Percentiles rank a stretch among this genome's conserved stretches.
Evolutionary conservation across 2,888 invertebrate species (phyloP).

Genomic region (Calameuta idolon): DNA sequence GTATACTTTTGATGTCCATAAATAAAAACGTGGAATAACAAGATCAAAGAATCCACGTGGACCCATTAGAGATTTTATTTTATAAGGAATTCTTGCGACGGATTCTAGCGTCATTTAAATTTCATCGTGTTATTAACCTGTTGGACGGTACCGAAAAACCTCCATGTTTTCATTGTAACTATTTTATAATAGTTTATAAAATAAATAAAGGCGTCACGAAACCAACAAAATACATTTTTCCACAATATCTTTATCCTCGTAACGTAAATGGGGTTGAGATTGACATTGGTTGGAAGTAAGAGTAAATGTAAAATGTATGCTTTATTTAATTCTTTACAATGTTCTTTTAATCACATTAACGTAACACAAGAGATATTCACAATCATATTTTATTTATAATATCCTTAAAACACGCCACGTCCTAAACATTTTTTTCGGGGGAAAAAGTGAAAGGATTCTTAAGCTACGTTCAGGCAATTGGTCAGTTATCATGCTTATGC

Average conservation of each 20-base stretch:
- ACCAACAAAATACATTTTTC: neutral
- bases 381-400: slow-evolving; percentile 75
- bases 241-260: neutral
- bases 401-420: slow-evolving; percentile 69
- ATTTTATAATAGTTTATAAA: slow-evolving; percentile 60
- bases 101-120: neutral
- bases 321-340: slow-evolving; percentile 73
- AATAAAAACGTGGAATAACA: neutral
- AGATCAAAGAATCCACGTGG: neutral
- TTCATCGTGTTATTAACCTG: neutral
- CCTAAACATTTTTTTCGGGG: slow-evolving; percentile 54
- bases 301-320: slow-evolving; percentile 65
- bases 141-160: neutral
- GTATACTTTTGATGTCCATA: neutral
- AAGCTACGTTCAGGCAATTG: slow-evolving; percentile 63
- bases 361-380: slow-evolving; percentile 76
- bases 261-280: neutral
- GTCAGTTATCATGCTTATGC: slow-evolving; percentile 59
- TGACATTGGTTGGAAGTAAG: neutral
- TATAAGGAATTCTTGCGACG: neutral
- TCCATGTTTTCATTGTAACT: slow-evolving; percentile 42
- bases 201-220: slow-evolving; percentile 42
- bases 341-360: slow-evolving; percentile 74
- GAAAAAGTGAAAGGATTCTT: slow-evolving; percentile 57
- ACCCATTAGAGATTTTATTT: neutral